These are phyloP conservation scores for Sinhomidia bicolor DNA, from an alignment of 2,888 invertebrate species.

Conservation along the genomic window DNA sequence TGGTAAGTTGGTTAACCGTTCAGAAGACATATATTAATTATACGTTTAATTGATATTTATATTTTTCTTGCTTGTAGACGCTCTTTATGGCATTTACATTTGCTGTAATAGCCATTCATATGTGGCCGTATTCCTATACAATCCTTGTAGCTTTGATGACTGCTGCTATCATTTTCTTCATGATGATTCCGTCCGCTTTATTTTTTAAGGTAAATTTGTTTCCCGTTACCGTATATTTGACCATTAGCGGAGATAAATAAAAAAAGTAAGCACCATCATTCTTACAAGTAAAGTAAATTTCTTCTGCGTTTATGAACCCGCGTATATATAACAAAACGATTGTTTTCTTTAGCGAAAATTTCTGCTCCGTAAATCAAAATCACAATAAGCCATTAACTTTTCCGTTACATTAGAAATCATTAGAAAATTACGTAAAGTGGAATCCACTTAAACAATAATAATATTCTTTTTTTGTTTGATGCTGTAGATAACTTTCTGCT, in stretches of 20 bases:
- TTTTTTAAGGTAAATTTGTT: slow-evolving; percentile 56
- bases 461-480: not conserved
- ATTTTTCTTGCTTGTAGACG: slow-evolving; percentile 47
- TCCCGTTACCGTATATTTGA: too few relatives aligned
- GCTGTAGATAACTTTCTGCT: not conserved
- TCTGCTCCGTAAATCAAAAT: slow-evolving; percentile 45
- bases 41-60: not conserved
- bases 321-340: too few relatives aligned
- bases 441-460: not conserved
- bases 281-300: too few relatives aligned
- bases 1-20: slow-evolving; percentile 43
- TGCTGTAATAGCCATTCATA: slow-evolving; percentile 55
- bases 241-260: too few relatives aligned
- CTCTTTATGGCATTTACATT: slow-evolving; percentile 66
- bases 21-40: not conserved
- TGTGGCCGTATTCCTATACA: slow-evolving; percentile 68
- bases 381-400: slow-evolving; percentile 48
- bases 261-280: too few relatives aligned
- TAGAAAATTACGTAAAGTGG: slow-evolving; percentile 11
- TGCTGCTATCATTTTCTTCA: slow-evolving; percentile 66
- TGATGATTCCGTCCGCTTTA: slow-evolving; percentile 64
- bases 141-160: slow-evolving; percentile 65
- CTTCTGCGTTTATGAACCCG: too few relatives aligned
- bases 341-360: too few relatives aligned
- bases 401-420: slow-evolving; percentile 51